Base-by-base conservation (phyloP, 2,888 invertebrate genomes). In the Sylvicola fuscatus region DNA sequence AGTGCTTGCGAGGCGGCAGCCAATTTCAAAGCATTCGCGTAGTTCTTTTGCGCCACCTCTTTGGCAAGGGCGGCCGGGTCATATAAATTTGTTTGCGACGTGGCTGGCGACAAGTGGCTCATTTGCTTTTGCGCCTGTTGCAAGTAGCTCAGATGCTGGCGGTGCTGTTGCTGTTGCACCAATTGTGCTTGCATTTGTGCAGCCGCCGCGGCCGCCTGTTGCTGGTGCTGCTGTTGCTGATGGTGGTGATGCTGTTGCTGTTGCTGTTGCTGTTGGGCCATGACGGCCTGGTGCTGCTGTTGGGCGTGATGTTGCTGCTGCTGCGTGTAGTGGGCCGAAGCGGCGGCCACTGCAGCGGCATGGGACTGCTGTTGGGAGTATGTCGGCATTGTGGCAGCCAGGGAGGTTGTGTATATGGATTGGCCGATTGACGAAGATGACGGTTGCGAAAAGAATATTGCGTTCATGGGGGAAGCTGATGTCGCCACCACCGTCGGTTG, bases 11-110 rank as follows among this genome's bases (percentile, higher is more conserved):
- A 47, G 21, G 61, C 62, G 33, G 63, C 64, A 7, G 69, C 71
- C 42, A 70, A 53, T 49, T 74, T 73, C 33, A 80, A 64, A 11
- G 75, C 76, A 53, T 78, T 78, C 27, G 78, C 75, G 55, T 81
- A 81, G 53, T 75, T 81, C 60, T 81, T 81, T 53, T 81, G 81
- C 28, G 81, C 81, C 42, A 80, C 77, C 49, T 81, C 81, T 52
- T 81, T 81, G 48, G 81, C 81, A 42, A 78, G 56, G 32, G 73
- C 61, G 35, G 70, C 74, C 16, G 75, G 66, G 55, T 75, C 72
- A 29, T 29, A 29, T 10, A 29, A 29, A 29, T 29, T 29, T 4
- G 29, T 13, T 29, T 29, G 29, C n/a, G 29, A 29, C 12, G 29
- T 29, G 14, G n/a, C n/a, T 8, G 21, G 21, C 21, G 21, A 21